Base-by-base conservation (phyloP, 2,113 vertebrate genomes). In the Tyto alba region DNA sequence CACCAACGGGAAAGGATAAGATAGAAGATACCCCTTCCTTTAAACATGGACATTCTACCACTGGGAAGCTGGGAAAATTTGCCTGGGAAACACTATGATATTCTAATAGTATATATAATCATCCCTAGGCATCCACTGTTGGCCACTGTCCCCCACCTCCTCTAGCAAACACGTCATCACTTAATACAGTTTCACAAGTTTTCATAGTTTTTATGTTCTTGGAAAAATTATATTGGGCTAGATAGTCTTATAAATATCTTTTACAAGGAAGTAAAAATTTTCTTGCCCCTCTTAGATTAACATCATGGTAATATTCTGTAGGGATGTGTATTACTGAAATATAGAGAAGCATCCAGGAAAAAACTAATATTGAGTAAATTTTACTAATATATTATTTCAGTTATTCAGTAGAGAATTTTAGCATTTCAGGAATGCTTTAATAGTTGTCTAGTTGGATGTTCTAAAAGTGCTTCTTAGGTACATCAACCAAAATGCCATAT, bases 101-200 rank as follows among this genome's bases (percentile, higher is more conserved):
- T 0, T 1, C 8, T 48, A 13, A 19, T 25, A 47, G 9, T 29
- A 23, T 41, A 6, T 19, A 10, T 45, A 79, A 47, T 55, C 10
- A 48, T 48, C 11, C 22, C 45, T 74, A 63, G 12, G 10, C 4
- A 63, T 30, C 30, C 12, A 30, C 10, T 48, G 7, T 9, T 74
- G 41, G 3, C 10, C 27, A 21, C 5, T 57, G 6, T n/a, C 2
- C 10, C 6, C 11, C 21, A 30, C 4, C 15, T 66, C 5, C 20
- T 38, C 26, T 67, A 8, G 19, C 2, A 73, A 92, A 79, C 38
- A 50, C 9, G 23, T 34, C 9, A 68, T 26, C 29, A 6, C 3
- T 43, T 38, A 56, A 43, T 16, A 66, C 2, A 77, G 7, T 30
- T 60, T 76, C 41, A 66, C 36, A 69, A 36, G 4, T 66, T 64